A percentile compares a stretch with the other conserved stretches of the same genome.
phyloP scores from a whole-genome alignment of 2,888 invertebrate species.

The Pristionchus japonicus region DNA sequence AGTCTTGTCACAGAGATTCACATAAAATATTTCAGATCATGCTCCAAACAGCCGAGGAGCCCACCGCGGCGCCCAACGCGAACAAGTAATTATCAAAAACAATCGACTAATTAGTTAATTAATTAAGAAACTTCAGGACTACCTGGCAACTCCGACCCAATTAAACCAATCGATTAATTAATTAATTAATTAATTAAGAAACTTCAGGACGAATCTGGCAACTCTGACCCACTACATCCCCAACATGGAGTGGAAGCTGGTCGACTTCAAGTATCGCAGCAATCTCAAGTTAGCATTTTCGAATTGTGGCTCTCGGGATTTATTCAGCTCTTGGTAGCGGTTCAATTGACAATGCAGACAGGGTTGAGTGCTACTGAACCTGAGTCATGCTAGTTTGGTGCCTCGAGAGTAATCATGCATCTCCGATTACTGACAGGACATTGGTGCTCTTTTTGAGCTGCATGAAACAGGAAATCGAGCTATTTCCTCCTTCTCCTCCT shows the following conservation, averaged over 20 bases:
- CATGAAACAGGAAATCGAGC: background rate
- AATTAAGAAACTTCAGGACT: constrained; percentile 48
- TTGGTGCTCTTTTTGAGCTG: background rate
- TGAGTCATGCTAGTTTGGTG: no score
- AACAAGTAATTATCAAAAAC: constrained; percentile 46
- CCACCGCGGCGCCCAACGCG: constrained; percentile 57
- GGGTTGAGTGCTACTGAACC: no score
- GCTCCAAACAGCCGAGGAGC: constrained; percentile 63
- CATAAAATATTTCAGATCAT: constrained; percentile 59
- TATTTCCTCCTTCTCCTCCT: background rate
- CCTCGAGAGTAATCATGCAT: no score
- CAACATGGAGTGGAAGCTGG: constrained; percentile 73
- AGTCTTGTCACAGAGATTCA: no score
- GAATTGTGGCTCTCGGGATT: no score
- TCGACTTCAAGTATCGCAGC: constrained; percentile 67
- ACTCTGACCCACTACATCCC: constrained; percentile 72
- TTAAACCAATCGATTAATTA: no score
- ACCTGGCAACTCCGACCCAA: constrained; percentile 66
- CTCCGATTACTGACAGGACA: no score
- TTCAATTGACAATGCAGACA: no score
- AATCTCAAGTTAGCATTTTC: constrained; percentile 65
- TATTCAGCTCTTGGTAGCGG: no score
- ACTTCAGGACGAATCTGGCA: constrained; percentile 59
- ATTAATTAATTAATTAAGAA: constrained; percentile 24
- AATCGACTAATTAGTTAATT: background rate